Evolutionary conservation across 2,888 invertebrate species (phyloP).

Genomic region (Pyrochroa serraticornis): DNA sequence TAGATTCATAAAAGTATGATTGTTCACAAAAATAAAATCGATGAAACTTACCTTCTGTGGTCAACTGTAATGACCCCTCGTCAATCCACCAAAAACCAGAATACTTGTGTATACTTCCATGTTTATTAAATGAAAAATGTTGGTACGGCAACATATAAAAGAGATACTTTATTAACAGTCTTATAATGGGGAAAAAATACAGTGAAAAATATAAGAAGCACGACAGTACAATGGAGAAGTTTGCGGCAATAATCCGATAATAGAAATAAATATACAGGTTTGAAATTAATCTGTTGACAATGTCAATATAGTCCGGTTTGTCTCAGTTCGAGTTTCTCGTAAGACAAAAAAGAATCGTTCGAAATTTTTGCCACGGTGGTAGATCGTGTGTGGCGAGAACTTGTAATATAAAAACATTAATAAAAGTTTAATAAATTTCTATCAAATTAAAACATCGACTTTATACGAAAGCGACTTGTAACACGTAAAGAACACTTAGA

Average conservation of each 20-base stretch:
- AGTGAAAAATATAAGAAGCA: constrained; percentile 23
- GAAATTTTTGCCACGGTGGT: no score
- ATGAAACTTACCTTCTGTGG: constrained; percentile 12
- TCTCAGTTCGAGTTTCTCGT: neutral
- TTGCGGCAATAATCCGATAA: neutral
- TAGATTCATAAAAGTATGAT: constrained; percentile 35
- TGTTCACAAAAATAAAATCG: constrained; percentile 36
- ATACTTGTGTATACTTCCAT: neutral
- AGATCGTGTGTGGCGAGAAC: no score
- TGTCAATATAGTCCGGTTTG: no score
- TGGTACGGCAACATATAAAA: constrained; percentile 27
- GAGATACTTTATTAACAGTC: constrained; percentile 42
- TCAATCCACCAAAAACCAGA: neutral
- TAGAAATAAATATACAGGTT: neutral
- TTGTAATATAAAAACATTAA: constrained; percentile 2
- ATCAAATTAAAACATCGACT: constrained; percentile 22
- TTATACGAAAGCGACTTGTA: constrained; percentile 12
- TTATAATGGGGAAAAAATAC: constrained; percentile 35
- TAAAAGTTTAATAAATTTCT: constrained; percentile 12
- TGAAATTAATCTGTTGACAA: neutral
- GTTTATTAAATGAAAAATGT: neutral
- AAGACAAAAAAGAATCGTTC: neutral
- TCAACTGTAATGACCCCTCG: neutral
- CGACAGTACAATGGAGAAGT: constrained; percentile 21
- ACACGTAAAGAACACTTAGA: constrained; percentile 35